Evolutionary conservation across 53 echinoderm and acorn worm species (phyloP), one percentile per base, ranked within the genome.

Genomic region (Paracentrotus lividus): DNA sequence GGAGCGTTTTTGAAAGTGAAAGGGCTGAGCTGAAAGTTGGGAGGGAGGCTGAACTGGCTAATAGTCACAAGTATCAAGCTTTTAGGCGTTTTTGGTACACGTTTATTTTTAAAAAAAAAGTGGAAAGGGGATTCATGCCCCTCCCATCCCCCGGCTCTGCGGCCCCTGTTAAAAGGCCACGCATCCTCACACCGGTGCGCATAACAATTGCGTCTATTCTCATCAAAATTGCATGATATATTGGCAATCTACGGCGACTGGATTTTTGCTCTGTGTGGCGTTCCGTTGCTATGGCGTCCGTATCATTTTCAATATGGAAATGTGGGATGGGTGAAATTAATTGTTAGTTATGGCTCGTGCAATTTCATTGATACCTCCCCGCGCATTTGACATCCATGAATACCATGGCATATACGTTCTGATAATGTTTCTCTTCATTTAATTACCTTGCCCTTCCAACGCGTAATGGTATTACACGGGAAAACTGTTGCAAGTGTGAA

Each of bases 261-360:
- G 14, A 2, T 32, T 31, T 36, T 2, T 72, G 36, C 44, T n/a
- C n/a, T 47, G 81, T n/a, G 81, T 47, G 47, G 81, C 47, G 47
- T 45, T 81, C 81, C 12, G 81, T 81, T 81, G 81, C 81, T 47
- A 81, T 12, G 81, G 81, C n/a, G 21, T 18, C 81, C 26, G 3
- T 20, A 81, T 49, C 81, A 81, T 81, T 40, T n/a, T 81, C 49
- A 81, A n/a, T 47, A 47, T 81, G 47, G 27, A 81, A 49, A 43
- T 18, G 20, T 36, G 2, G 81, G 47, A 45, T 44, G 81, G 47
- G 45, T n/a, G 47, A 27, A 26, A 81, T 49, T 81, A 47, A 81
- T 81, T 81, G 45, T 24, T 47, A 81, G 26, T 45, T 47, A 45
- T 26, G 2, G 81, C 47, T 45, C 44, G 44, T 44, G 81, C 44